Base-by-base conservation (phyloP, 23 tunicate species). In the Pegea sp. region DNA sequence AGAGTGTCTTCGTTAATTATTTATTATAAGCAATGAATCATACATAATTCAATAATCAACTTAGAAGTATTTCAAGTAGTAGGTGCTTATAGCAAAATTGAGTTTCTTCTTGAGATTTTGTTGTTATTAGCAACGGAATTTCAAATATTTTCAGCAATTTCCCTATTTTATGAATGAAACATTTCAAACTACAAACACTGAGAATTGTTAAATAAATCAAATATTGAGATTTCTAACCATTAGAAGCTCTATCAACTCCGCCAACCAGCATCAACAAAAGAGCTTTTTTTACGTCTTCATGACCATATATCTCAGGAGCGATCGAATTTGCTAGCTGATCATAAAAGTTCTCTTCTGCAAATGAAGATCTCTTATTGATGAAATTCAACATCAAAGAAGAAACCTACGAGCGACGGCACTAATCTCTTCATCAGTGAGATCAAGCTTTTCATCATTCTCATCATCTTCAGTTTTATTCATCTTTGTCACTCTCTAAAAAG, bases 221-320 rank as follows among this genome's bases (percentile, higher is more conserved):
- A 20, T 50, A 13, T 50, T 13, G 13, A 13, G 22, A 50, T 11
- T 6, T 11, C 22, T 18, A 50, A 91, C 99, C 93, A 27, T 73
- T 73, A 3, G 99, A 58, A 33, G 72, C 79, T 50, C 72, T 68
- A 54, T 91, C 76, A 16, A 81, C 90, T 1, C 99, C 99, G 2
- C 99, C 99, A 29, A 91, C 99, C 5, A 91, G 71, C 11, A 91
- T 64, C 33, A 91, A 52, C 49, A 91, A 29, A 34, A 91, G 62
- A 25, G 92, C 99, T 53, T 91, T 91, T 44, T 91, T 91, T 6
- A 89, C 71, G 54, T 89, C 98, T 34, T 71, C 89, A 48, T 89
- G 98, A 30, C 98, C 98, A 59, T 76, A 89, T 21, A 89, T 89
- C 50, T 89, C 98, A 16, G 98, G 98, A 5, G 98, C 92, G 52